A percentile compares a stretch with the other conserved stretches of the same genome.
phyloP scores from a whole-genome alignment of 2,797 vertebrate genomes.

The Nyctibius grandis region DNA sequence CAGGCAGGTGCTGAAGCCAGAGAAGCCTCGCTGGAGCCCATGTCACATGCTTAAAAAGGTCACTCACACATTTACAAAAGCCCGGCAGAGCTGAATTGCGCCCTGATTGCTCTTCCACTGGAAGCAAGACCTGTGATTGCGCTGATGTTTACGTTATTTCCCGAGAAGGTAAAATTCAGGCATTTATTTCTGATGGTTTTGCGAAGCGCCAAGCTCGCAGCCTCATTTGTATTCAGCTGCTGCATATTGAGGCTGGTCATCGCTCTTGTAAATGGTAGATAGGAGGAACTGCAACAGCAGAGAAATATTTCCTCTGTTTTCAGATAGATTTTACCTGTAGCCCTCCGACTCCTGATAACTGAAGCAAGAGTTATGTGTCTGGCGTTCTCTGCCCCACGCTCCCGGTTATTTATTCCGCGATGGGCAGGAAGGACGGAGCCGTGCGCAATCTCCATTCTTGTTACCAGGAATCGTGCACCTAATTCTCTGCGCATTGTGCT shows the following conservation, averaged over 20 bases:
- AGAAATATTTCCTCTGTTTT: slow-evolving; percentile 27
- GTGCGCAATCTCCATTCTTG: slow-evolving; percentile 53
- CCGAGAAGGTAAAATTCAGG: neutral
- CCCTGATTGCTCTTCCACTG: neutral
- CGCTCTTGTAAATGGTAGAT: slow-evolving; percentile 38
- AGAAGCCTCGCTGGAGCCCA: neutral
- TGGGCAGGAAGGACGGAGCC: slow-evolving; percentile 32
- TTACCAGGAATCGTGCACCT: slow-evolving; percentile 63
- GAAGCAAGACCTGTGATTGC: neutral
- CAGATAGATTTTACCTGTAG: neutral
- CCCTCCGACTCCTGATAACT: neutral
- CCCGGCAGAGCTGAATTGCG: neutral
- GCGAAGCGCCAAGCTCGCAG: neutral
- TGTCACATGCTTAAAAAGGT: neutral
- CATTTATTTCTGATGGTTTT: neutral
- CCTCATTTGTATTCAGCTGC: slow-evolving; percentile 51
- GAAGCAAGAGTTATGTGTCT: neutral
- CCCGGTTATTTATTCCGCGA: neutral
- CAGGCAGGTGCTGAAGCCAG: neutral
- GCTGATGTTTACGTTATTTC: neutral
- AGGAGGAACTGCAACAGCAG: slow-evolving; percentile 1
- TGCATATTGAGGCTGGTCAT: slow-evolving; percentile 18
- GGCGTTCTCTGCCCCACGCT: neutral
- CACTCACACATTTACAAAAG: neutral
- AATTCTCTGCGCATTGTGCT: slow-evolving; percentile 66